Evolutionary conservation across 1,140 invertebrate species (phyloP), one percentile per base, ranked within the genome.

Genomic region (Hypsibius dujardini): DNA sequence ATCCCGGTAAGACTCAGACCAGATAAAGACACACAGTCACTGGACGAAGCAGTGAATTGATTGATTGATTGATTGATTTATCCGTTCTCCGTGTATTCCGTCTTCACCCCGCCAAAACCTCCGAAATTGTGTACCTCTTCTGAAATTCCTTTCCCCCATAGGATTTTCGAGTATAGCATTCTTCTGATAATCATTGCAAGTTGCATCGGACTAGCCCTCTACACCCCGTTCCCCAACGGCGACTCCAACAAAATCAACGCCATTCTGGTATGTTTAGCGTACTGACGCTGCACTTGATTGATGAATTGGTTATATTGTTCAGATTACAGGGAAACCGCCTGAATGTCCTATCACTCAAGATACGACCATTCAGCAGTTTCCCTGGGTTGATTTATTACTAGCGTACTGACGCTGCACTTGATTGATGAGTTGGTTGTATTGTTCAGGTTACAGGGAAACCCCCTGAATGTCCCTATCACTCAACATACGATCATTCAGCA

Each of bases 201-300:
- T 74, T 82, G 80, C 76, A 75, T 80, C 46, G 80, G 79, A 42
- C 73, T 82, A 71, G 80, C 79, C 59, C 75, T 80, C 47, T 78
- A 77, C 72, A 80, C 76, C 56, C 80, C 80, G 67, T 81, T 77
- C 74, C 80, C 80, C 15, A 71, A 77, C n/a, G 74, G 75, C 47
- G 80, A 81, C 73, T 79, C 80, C 72, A 80, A 80, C 74, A 75
- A 78, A 72, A 73, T 77, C 67, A 81, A 81, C 71, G 71, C 72
- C 71, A 76, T 78, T 71, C 73, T 81, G 77, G 80, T 81, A 76
- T 80, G 78, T 78, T 71, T 3, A 7, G 7, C n/a, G 7, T 12
- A 56, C 50, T 12, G 50, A 7, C n/a, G 50, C 28, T 28, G 28
- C 28, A 28, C 28, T 28, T 56, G 7, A 56, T 7, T 56, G n/a